Base-by-base conservation (phyloP, 2,797 vertebrate species). In the Cygnus olor region DNA sequence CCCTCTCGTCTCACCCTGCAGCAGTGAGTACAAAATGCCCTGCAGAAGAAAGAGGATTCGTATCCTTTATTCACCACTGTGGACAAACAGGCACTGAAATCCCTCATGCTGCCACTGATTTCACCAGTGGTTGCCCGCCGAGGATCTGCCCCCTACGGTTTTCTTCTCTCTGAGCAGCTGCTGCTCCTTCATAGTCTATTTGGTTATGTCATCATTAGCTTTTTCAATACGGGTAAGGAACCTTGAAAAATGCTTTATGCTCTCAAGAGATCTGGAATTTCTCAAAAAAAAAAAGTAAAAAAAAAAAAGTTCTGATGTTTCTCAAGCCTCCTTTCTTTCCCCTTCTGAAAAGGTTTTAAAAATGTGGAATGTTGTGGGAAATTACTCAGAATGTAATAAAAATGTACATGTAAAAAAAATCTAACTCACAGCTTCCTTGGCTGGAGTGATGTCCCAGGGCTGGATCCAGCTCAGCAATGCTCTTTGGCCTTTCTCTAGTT, bases 381-480 rank as follows among this genome's bases (percentile, higher is more conserved):
- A 95, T 96, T 93, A 94, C 91, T 96, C 91, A 96, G 92, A 95
- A 95, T 93, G 82, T 68, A 90, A 94, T 95, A 96, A 97, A 96
- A 97, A 93, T 92, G 93, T 95, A 91, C 82, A 90, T 83, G 54
- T 38, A 47, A 51, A 91, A 95, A 53, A 44, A 89, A 3, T 49
- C 80, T 85, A 93, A 79, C 93, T 96, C 87, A 88, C 89, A 97
- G 93, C 85, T 97, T 97, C 95, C 79, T 97, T 97, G 96, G 96
- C 95, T 96, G 81, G 63, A 94, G 44, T 90, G 95, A 93, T 95
- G 79, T 93, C 95, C 88, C 88, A 93, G 93, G 78, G 95, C 85
- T 97, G 97, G 96, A 97, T 95, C 86, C 92, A 95, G 82, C 93
- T 97, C 97, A 97, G 96, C 90, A 97, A 97, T 96, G 95, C 96